These are phyloP conservation scores for Pachycephala philippinensis DNA, from an alignment of 2,113 vertebrate species.

Conservation along the genomic window DNA sequence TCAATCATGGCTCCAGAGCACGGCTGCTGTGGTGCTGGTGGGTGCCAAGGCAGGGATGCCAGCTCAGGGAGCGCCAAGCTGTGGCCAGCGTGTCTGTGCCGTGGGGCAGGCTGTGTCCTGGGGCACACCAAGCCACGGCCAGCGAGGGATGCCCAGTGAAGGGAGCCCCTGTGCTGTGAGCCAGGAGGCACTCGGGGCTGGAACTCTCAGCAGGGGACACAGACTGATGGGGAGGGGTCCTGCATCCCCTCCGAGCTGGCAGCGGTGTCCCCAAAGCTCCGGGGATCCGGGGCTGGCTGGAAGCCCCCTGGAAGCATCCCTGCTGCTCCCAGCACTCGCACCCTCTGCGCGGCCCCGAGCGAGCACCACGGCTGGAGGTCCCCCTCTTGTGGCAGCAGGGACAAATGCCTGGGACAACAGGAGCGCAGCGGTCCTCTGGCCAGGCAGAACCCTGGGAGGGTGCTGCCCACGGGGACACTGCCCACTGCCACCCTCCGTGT, in stretches of 20 bases:
- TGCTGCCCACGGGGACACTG: background rate
- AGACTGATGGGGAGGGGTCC: background rate
- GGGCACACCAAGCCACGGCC: fast-evolving
- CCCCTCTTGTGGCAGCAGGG: conserved; percentile 47
- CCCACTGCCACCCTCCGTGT: fast-evolving
- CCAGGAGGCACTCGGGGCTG: background rate
- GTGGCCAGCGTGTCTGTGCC: background rate
- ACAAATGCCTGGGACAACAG: background rate
- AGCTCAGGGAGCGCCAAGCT: background rate
- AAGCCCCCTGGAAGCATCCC: background rate
- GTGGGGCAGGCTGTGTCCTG: background rate
- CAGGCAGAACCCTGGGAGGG: background rate
- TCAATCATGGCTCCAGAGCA: background rate
- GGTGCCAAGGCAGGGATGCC: background rate
- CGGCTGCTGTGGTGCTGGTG: background rate
- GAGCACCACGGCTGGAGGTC: background rate
- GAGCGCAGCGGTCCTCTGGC: fast-evolving
- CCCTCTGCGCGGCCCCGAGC: background rate
- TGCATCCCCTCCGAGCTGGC: background rate
- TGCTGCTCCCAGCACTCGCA: background rate
- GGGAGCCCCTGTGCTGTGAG: background rate
- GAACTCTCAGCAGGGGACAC: background rate
- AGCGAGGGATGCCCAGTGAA: background rate
- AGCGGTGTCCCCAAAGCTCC: background rate
- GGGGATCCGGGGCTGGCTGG: background rate